Percentiles rank a stretch among this genome's conserved stretches.
These are phyloP conservation scores for Leucoraja erinaceus DNA, from an alignment of 2,113 vertebrate species.

Conservation along the genomic window DNA sequence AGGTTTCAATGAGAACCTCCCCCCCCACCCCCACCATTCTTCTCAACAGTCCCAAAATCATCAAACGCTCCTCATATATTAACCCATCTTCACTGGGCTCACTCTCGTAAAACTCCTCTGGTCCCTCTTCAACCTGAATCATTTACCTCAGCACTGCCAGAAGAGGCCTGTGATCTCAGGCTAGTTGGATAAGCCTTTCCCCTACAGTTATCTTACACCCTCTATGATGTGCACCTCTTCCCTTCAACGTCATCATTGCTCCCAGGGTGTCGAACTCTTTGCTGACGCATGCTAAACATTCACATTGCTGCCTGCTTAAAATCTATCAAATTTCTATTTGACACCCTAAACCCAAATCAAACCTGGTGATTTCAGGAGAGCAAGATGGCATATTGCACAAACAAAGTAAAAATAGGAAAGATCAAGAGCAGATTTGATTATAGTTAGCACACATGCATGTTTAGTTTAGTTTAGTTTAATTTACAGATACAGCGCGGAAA, in stretches of 20 bases:
- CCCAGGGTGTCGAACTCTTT: not conserved
- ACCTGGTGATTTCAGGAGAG: not conserved
- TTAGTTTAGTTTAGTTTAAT: no score
- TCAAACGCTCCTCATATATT: no score
- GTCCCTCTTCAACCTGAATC: no score
- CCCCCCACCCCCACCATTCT: no score
- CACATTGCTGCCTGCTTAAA: not conserved
- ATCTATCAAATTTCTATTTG: not conserved
- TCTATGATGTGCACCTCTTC: not conserved
- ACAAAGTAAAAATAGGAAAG: no score
- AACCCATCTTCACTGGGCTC: no score
- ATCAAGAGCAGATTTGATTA: not conserved
- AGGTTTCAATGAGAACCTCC: no score
- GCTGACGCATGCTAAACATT: not conserved
- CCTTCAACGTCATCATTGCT: not conserved
- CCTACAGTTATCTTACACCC: not conserved
- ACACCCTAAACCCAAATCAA: not conserved
- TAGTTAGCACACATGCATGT: not conserved
- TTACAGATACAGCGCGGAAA: no score
- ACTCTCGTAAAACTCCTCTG: no score
- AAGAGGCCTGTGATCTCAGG: not conserved
- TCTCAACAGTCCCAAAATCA: no score
- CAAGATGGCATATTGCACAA: no score
- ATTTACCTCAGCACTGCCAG: not conserved
- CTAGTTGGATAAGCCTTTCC: not conserved